Evolutionary conservation across 2,113 vertebrate species (phyloP).

Genomic region (Tinamus guttatus): DNA sequence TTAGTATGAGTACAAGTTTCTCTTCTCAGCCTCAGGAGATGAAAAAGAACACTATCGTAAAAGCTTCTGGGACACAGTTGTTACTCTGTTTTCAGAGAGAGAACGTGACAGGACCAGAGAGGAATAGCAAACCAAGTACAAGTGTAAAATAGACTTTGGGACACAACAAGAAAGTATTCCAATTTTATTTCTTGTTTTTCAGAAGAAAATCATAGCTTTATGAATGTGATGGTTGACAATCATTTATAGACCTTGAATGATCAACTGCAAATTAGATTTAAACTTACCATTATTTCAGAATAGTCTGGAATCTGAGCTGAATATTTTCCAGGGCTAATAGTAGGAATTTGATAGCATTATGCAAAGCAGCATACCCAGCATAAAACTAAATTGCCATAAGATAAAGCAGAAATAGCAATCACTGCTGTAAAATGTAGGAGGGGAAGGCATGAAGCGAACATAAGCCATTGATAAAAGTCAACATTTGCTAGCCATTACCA

Average conservation of each 20-base stretch:
- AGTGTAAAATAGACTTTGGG: background rate
- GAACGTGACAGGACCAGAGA: background rate
- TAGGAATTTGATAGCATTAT: slow-evolving; percentile 62
- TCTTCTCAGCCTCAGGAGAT: background rate
- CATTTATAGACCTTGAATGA: slow-evolving; percentile 6
- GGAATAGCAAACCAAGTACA: background rate
- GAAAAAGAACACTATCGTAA: background rate
- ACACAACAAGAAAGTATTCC: background rate
- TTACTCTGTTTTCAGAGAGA: background rate
- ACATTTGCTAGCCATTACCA: slow-evolving; percentile 59
- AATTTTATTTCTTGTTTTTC: too few relatives aligned
- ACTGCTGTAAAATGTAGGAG: slow-evolving; percentile 54
- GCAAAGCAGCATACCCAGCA: slow-evolving; percentile 47
- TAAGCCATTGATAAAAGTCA: slow-evolving; percentile 69
- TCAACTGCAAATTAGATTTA: slow-evolving; percentile 54
- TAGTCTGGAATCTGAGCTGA: slow-evolving; percentile 38
- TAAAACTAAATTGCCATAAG: slow-evolving; percentile 41
- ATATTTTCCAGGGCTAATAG: slow-evolving; percentile 63
- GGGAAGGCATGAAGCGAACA: slow-evolving; percentile 34
- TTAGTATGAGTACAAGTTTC: background rate
- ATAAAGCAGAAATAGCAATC: slow-evolving; percentile 66
- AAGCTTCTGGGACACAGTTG: background rate
- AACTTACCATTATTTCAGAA: slow-evolving; percentile 48
- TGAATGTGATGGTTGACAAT: slow-evolving; percentile 27
- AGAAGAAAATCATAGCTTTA: slow-evolving; percentile 18